Base-by-base conservation (phyloP, 2,888 invertebrate species). In the Callosobruchus maculatus region DNA sequence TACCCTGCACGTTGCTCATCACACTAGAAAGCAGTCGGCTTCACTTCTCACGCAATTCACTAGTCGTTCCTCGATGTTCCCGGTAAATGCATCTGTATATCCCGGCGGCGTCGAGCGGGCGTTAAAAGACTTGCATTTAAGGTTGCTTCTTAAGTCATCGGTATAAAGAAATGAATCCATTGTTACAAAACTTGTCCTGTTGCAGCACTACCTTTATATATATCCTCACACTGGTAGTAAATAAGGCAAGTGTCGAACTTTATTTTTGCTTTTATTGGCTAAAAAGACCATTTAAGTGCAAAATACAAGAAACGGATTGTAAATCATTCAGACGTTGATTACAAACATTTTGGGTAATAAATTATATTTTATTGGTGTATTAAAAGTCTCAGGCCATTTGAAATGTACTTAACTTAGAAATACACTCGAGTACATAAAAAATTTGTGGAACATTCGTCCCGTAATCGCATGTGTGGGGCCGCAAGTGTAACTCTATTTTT, bases 321-420 rank as follows among this genome's bases (percentile, higher is more conserved):
- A 81, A 81, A 81, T 82, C 80, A 79, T 71, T 72, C 72, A 75
- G 81, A 81, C 81, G 73, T 80, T 81, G 77, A 82, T 81, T 78
- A 78, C 78, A 81, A 82, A 81, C 80, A 80, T 78, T 79, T 77
- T 74, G 73, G 73, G 74, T 76, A 75, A 79, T 82, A 82, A 81
- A 81, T 80, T 80, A 78, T 70, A 71, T 77, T 81, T 81, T 80
- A 82, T 79, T 76, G 78, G 70, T 72, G 78, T 74, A 75, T 77
- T 80, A 80, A 80, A 77, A 76, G 77, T 75, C 77, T 78, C 49
- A 49, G 49, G 49, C 49, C 49, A 49, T 49, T 49, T 75, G 71
- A 74, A 75, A 77, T 74, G 73, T 75, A 76, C 77, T 76, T 75
- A 78, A 78, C 74, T 72, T 75, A 30, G 76, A 75, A 76, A 77